Evolutionary conservation across 2,113 vertebrate genomes (phyloP).

Genomic region (Epinephelus lanceolatus): DNA sequence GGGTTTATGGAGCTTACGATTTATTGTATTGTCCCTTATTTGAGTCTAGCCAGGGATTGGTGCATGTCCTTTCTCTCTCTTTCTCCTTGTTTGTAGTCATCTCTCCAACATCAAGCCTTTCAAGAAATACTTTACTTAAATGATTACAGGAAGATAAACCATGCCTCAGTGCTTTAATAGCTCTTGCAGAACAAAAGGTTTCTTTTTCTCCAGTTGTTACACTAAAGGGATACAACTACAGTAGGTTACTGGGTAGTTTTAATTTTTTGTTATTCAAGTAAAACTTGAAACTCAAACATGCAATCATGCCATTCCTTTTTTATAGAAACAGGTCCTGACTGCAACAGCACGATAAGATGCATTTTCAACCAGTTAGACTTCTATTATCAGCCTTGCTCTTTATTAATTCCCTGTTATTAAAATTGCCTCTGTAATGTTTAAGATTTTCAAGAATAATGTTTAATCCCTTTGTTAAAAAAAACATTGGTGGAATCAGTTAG

Average conservation of each 20-base stretch:
- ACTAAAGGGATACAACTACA: neutral
- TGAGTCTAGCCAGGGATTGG: neutral
- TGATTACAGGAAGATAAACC: neutral
- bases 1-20: neutral
- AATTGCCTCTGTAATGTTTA: neutral
- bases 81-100: neutral
- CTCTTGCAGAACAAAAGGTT: neutral
- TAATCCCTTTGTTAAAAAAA: neutral
- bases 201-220: neutral
- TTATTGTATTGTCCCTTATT: neutral
- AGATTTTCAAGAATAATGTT: neutral
- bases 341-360: neutral
- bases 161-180: neutral
- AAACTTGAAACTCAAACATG: neutral
- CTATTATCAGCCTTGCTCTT: neutral
- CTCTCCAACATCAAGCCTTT: neutral
- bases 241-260: no score
- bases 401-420: neutral
- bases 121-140: neutral
- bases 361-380: neutral
- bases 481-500: conserved; percentile 6
- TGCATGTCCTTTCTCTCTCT: neutral
- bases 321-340: neutral
- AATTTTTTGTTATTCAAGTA: neutral
- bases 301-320: neutral